These are phyloP conservation scores for Doris montereyensis DNA, from an alignment of 2,888 invertebrate genomes.

Conservation along the genomic window DNA sequence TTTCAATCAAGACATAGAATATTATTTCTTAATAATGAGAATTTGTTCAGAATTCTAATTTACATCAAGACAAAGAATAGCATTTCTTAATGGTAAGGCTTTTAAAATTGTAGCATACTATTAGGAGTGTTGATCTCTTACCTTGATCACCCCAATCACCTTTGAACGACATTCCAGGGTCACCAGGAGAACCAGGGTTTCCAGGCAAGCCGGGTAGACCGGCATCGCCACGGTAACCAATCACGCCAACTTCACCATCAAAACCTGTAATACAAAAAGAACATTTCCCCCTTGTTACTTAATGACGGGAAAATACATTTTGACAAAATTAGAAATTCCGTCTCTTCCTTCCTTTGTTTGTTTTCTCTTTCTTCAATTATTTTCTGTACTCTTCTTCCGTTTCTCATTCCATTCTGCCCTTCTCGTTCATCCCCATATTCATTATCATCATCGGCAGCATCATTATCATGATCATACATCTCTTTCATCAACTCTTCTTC, in stretches of 20 bases:
- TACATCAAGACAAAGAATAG: too few species aligned
- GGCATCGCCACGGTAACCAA: constrained; percentile 39
- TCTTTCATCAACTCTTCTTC: background rate
- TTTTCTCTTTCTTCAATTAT: background rate
- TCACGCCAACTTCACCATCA: background rate
- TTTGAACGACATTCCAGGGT: constrained; percentile 46
- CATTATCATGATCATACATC: background rate
- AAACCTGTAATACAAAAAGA: background rate
- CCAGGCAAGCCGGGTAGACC: constrained; percentile 54
- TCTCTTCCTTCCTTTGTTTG: background rate
- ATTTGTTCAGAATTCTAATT: too few species aligned
- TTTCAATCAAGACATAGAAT: too few species aligned
- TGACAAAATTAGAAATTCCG: background rate
- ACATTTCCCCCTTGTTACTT: background rate
- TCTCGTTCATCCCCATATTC: background rate
- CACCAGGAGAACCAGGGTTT: constrained; percentile 31
- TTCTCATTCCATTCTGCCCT: constrained; percentile 9
- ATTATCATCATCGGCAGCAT: background rate
- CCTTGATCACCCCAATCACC: background rate
- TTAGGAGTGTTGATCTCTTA: too few species aligned
- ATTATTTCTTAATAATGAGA: too few species aligned
- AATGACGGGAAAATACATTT: background rate
- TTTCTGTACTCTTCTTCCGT: constrained; percentile 9
- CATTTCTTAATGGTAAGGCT: too few species aligned
- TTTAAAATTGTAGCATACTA: too few species aligned